Conservation (phyloP, 2,797 vertebrate species). For the Gymnodraco acuticeps region DNA sequence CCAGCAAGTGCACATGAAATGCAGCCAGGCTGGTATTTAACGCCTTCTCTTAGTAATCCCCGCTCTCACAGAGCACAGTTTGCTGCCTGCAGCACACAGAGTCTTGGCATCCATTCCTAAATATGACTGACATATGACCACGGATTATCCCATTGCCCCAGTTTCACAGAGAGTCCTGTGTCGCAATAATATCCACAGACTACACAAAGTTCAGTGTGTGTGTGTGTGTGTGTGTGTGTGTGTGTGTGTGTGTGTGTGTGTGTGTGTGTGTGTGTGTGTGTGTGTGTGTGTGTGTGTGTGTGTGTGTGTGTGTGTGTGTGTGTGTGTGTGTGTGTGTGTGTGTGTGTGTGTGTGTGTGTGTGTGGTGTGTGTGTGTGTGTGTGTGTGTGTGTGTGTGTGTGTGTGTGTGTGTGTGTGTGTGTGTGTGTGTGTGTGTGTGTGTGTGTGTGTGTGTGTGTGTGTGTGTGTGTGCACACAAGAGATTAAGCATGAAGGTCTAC, state of each 20-base stretch:
- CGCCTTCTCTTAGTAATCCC: slow-evolving; percentile 50
- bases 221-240: not conserved
- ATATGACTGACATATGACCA: slow-evolving; percentile 70
- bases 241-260: not conserved
- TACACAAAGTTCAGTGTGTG: slow-evolving; percentile 27
- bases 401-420: no score
- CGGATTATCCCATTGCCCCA: slow-evolving; percentile 72
- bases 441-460: not conserved
- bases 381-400: not conserved
- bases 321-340: not conserved
- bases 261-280: not conserved
- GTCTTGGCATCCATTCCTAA: slow-evolving; percentile 58
- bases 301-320: no score
- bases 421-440: no score
- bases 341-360: not conserved
- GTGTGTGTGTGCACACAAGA: not conserved
- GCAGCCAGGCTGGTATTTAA: slow-evolving; percentile 45
- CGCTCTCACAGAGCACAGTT: slow-evolving; percentile 37
- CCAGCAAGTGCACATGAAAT: slow-evolving; percentile 31
- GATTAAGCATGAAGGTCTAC: slow-evolving; percentile 11
- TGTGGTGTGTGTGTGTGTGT: not conserved
- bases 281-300: no score
- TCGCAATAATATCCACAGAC: slow-evolving; percentile 38
- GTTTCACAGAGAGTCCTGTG: slow-evolving; percentile 47
- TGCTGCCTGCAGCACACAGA: slow-evolving; percentile 42